These are phyloP conservation scores for Amblyteles armatorius DNA, from an alignment of 2,888 invertebrate genomes.

Conservation along the genomic window DNA sequence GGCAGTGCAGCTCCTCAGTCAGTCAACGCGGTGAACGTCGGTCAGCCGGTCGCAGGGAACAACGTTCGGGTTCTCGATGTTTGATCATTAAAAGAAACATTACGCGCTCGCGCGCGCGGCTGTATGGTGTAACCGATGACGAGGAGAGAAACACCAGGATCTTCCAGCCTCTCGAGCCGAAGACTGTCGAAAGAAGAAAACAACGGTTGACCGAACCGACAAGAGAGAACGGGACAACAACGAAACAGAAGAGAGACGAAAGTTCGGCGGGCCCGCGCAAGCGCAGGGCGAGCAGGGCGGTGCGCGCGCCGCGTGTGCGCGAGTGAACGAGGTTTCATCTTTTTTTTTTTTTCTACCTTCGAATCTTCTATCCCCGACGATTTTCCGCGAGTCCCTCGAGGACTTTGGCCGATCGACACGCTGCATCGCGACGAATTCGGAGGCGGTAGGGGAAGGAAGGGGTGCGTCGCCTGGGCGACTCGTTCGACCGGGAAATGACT, in stretches of 20 bases:
- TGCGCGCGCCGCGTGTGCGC: conserved; percentile 81
- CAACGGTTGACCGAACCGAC: neutral
- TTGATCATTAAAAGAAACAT: neutral
- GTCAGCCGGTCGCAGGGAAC: conserved; percentile 78
- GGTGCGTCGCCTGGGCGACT: conserved; percentile 65
- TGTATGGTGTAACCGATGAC: conserved; percentile 55
- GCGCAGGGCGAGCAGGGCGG: conserved; percentile 67
- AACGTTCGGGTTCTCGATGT: conserved; percentile 45
- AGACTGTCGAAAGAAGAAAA: conserved; percentile 32
- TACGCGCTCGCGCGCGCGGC: conserved; percentile 12
- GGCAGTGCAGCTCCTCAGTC: conserved; percentile 81
- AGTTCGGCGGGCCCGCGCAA: conserved; percentile 45
- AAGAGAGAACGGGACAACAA: neutral
- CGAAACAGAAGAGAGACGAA: conserved; percentile 48
- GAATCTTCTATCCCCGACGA: conserved; percentile 21
- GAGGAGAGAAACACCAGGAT: conserved; percentile 27
- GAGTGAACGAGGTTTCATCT: conserved; percentile 72
- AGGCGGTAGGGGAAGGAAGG: conserved; percentile 61
- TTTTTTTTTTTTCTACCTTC: conserved; percentile 25
- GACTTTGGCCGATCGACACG: conserved; percentile 34
- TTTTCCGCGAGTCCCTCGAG: conserved; percentile 31
- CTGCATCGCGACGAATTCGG: conserved; percentile 49
- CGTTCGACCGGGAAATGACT: conserved; percentile 88
- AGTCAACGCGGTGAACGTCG: conserved; percentile 78
- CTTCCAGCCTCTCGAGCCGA: conserved; percentile 16